These are phyloP conservation scores for Gopherus evgoodei DNA, from an alignment of 2,113 vertebrate species.

Conservation along the genomic window DNA sequence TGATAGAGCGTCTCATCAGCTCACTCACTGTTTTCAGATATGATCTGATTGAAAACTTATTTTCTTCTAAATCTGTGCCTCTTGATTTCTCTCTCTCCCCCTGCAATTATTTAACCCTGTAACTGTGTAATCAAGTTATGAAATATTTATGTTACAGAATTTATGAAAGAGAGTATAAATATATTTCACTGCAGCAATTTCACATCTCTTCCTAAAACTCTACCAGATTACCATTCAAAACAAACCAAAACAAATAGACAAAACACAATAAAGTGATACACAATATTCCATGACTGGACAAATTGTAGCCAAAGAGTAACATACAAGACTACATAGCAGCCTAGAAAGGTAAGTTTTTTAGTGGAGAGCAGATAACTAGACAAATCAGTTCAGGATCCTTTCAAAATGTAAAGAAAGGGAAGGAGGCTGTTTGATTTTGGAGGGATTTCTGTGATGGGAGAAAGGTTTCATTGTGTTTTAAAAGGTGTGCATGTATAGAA, in stretches of 20 bases:
- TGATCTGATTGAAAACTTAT: not conserved
- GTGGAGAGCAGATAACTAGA: not conserved
- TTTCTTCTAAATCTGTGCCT: not conserved
- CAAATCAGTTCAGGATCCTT: not conserved
- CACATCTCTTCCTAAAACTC: slow-evolving; percentile 12
- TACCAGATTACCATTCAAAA: slow-evolving; percentile 34
- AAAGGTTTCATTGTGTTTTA: not conserved
- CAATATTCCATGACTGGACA: slow-evolving; percentile 42
- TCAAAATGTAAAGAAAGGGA: slow-evolving; percentile 30
- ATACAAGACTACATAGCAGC: slow-evolving; percentile 12
- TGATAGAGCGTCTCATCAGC: not conserved
- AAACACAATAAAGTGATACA: not conserved
- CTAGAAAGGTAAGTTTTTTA: not conserved
- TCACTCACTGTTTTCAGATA: slow-evolving; percentile 6
- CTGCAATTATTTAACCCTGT: not conserved
- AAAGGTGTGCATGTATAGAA: not conserved
- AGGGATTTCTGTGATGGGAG: too few species aligned
- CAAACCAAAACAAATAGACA: slow-evolving; percentile 31
- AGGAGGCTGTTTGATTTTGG: not conserved
- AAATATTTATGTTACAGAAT: slow-evolving; percentile 30
- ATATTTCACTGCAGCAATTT: not conserved
- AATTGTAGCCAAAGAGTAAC: slow-evolving; percentile 14
- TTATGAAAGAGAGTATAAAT: slow-evolving; percentile 18
- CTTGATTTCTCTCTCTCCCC: not conserved
- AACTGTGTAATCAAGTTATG: not conserved